Conservation (phyloP, 2,797 vertebrate species). For the Megaceryle alcyon region DNA sequence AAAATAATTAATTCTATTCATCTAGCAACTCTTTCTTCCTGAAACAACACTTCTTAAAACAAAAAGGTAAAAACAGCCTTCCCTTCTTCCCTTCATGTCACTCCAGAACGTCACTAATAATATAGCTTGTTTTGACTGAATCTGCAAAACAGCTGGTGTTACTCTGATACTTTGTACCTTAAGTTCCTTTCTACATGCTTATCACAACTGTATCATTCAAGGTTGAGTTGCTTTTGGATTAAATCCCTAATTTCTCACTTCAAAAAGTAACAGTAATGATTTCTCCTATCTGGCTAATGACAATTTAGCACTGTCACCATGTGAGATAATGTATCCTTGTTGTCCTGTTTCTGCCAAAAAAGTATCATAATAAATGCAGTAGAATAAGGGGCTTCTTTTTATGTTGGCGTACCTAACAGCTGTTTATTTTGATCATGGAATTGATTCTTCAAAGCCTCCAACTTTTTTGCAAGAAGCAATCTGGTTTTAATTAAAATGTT, state of each 20-base stretch:
- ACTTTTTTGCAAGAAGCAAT: constrained; percentile 27
- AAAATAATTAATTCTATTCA: not conserved
- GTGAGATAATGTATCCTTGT: constrained; percentile 25
- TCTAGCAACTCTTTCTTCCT: not conserved
- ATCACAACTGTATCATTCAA: not conserved
- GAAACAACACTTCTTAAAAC: not conserved
- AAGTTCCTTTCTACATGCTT: not conserved
- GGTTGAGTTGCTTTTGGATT: constrained; percentile 6
- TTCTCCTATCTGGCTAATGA: constrained; percentile 48
- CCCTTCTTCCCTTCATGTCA: not conserved
- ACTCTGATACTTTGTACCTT: not conserved
- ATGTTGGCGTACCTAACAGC: constrained; percentile 49
- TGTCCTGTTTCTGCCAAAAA: constrained; percentile 55
- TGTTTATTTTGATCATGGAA: constrained; percentile 49
- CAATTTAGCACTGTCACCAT: constrained; percentile 45
- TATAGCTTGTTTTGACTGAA: not conserved
- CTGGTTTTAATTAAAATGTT: constrained; percentile 48
- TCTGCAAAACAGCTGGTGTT: not conserved
- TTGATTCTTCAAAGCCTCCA: constrained; percentile 32
- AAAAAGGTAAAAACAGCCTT: not conserved
- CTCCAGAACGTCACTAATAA: not conserved
- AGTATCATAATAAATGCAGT: constrained; percentile 36
- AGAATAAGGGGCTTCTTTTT: constrained; percentile 38
- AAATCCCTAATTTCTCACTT: constrained; percentile 50
- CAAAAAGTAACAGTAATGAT: constrained; percentile 51